Evolutionary conservation across 1,140 invertebrate genomes (phyloP), one percentile per base, ranked within the genome.

Genomic region (Calliopsis andreniformis): DNA sequence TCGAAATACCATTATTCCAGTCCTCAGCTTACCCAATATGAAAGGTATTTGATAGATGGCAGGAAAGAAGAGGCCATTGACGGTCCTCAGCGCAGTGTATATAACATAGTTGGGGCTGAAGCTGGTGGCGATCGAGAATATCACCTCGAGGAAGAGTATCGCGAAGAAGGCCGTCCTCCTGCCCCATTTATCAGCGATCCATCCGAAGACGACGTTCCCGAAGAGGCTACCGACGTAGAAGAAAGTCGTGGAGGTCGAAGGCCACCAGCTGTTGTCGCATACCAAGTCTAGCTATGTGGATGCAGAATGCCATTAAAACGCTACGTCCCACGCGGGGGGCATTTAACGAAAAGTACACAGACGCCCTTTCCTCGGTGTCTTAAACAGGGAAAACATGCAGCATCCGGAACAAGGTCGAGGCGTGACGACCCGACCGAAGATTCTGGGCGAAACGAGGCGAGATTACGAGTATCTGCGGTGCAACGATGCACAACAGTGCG

Each of bases 141-240:
- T 93, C 25, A 95, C 94, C 88, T 95, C 93, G 61, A 95, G 90
- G 71, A 94, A 92, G 5, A 96, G 93, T 88, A 95, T 95, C 28
- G 94, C 92, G 62, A 96, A 93, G 76, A 95, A 95, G 49, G 95
- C 93, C 16, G 94, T 94, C 61, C 95, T 93, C 51, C 95, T 93
- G 12, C 96, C 96, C 89, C 94, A 94, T 87, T 95, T 95, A 84
- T 96, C 95, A 16, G 95, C 95, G 76, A 95, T 93, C 93, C 94
- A 95, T 28, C 95, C 95, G 80, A 95, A 95, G n/a, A 95, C 92
- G 7, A 95, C 92, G 79, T 95, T 95, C 2, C 95, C 94, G 79
- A 96, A 94, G 16, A 95, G 93, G 32, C 94, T 95, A 16, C 95
- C 95, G 10, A 95, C 93, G 91, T 95, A 95, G 86, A 95, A 95